A percentile compares a stretch with the other conserved stretches of the same genome.
phyloP scores from a whole-genome alignment of 2,888 invertebrate genomes.

The Napeogenes inachia region DNA sequence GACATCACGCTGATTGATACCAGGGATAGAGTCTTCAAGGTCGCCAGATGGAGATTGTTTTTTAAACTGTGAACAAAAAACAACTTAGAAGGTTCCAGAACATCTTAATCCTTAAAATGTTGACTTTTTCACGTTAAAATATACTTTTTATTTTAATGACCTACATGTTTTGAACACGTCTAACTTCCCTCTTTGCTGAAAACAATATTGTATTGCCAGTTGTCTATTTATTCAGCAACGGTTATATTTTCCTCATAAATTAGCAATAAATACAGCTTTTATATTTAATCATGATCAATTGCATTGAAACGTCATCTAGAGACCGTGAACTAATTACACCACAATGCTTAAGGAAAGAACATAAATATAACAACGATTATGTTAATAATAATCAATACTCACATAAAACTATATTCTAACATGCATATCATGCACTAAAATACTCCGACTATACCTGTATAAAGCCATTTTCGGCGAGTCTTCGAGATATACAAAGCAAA shows the following conservation, averaged over 20 bases:
- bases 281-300: constrained; percentile 6
- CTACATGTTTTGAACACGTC: too few species aligned
- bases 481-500: constrained; percentile 38
- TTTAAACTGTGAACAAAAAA: constrained; percentile 51
- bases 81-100: neutral
- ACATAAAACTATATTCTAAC: constrained; percentile 15
- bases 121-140: too few species aligned
- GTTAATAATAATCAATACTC: constrained; percentile 9
- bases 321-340: constrained; percentile 27
- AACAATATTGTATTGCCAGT: too few species aligned
- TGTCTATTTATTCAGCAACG: neutral
- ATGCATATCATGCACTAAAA: constrained; percentile 22
- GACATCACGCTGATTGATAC: constrained; percentile 75
- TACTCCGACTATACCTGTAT: constrained; percentile 52
- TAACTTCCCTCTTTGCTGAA: too few species aligned
- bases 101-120: neutral
- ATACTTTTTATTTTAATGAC: too few species aligned
- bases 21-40: constrained; percentile 71
- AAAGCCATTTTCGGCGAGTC: constrained; percentile 59
- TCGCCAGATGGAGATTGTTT: constrained; percentile 67
- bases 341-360: constrained; percentile 13
- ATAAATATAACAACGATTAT: constrained; percentile 1
- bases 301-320: constrained; percentile 11
- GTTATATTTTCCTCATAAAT: constrained; percentile 22
- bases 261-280: constrained; percentile 16